These are phyloP conservation scores for Caenorhabditis zanzibari DNA, from an alignment of 2,888 invertebrate genomes.

Conservation along the genomic window DNA sequence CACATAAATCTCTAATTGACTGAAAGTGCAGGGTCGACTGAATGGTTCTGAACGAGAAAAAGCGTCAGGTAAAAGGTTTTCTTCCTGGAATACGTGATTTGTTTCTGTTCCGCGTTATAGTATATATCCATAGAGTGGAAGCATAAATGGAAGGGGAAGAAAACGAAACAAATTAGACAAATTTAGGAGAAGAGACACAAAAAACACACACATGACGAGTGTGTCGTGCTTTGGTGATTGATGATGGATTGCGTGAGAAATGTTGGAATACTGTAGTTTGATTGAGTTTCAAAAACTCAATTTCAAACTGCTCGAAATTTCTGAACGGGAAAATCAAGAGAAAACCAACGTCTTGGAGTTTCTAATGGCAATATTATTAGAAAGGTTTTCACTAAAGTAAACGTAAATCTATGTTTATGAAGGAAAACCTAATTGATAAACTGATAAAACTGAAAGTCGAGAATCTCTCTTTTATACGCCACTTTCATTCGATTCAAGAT, in stretches of 20 bases:
- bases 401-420: too few species aligned
- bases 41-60: slow-evolving; percentile 10
- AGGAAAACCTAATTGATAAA: slow-evolving; percentile 6
- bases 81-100: slow-evolving; percentile 26
- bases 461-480: slow-evolving; percentile 33
- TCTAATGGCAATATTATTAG: neutral
- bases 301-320: too few species aligned
- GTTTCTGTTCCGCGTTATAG: slow-evolving; percentile 50
- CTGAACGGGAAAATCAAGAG: neutral
- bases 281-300: neutral
- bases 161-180: slow-evolving; percentile 55
- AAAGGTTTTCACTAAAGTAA: too few species aligned
- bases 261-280: slow-evolving; percentile 37
- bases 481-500: slow-evolving; percentile 18
- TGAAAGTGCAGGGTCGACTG: slow-evolving; percentile 35
- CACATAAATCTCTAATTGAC: slow-evolving; percentile 51
- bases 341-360: too few species aligned
- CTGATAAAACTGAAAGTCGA: slow-evolving; percentile 14
- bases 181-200: slow-evolving; percentile 31
- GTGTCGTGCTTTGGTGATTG: slow-evolving; percentile 50
- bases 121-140: slow-evolving; percentile 12
- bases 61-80: slow-evolving; percentile 25
- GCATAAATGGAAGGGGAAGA: neutral
- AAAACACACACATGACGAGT: slow-evolving; percentile 16
- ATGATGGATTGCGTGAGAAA: slow-evolving; percentile 14